Conservation (phyloP, 2,888 invertebrate genomes). For the Tetramorium bicarinatum region DNA sequence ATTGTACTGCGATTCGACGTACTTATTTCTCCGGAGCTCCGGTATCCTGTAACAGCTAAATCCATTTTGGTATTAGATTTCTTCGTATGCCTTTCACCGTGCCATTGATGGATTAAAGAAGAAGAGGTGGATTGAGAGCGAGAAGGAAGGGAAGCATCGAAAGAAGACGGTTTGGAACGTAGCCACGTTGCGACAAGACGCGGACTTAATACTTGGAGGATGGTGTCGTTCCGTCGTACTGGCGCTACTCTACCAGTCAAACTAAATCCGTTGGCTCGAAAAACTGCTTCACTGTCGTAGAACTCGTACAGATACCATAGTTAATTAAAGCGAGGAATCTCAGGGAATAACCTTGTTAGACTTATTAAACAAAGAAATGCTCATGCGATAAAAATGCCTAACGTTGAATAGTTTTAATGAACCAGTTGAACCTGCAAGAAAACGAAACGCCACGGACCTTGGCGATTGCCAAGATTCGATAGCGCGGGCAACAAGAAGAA, state of each 20-base stretch:
- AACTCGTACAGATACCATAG: slow-evolving; percentile 17
- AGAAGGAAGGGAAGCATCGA: slow-evolving; percentile 50
- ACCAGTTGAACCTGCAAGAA: not conserved
- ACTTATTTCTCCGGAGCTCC: slow-evolving; percentile 69
- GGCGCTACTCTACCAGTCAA: slow-evolving; percentile 51
- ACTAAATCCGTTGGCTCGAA: slow-evolving; percentile 56
- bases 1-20: slow-evolving; percentile 64
- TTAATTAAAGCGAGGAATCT: slow-evolving; percentile 39
- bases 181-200: slow-evolving; percentile 68
- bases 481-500: not conserved
- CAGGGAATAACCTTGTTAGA: not conserved
- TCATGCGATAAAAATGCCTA: not conserved
- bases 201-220: slow-evolving; percentile 63
- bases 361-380: not conserved
- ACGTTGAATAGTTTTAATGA: slow-evolving; percentile 12
- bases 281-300: slow-evolving; percentile 24
- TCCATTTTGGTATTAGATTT: slow-evolving; percentile 82
- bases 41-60: slow-evolving; percentile 78
- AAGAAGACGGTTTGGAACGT: slow-evolving; percentile 70
- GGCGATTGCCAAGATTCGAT: slow-evolving; percentile 6
- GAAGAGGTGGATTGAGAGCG: slow-evolving; percentile 60
- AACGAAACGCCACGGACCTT: not conserved
- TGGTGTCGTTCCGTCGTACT: slow-evolving; percentile 60
- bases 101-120: slow-evolving; percentile 78
- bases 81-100: slow-evolving; percentile 77